Conservation (phyloP, 2,113 vertebrate genomes). For the Bothrops jararaca region DNA sequence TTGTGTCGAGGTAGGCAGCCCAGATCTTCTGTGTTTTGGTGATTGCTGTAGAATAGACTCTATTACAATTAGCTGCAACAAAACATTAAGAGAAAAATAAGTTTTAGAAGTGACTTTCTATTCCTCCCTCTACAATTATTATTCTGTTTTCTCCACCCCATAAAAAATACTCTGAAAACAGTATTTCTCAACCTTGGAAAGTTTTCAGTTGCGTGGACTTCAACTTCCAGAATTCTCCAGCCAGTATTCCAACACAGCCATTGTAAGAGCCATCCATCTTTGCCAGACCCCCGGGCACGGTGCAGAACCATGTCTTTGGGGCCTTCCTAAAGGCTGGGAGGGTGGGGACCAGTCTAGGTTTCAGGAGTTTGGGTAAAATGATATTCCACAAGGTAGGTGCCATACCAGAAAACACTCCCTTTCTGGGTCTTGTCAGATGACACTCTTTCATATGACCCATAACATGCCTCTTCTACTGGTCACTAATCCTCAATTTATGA, state of each 20-base stretch:
- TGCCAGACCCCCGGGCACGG: neutral
- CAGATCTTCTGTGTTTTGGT: slow-evolving; percentile 97
- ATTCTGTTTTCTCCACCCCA: neutral
- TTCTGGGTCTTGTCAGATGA: neutral
- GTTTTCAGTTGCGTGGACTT: no score
- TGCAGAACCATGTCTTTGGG: no score
- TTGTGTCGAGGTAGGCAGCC: slow-evolving; percentile 87
- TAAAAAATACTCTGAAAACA: neutral
- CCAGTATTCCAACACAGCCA: no score
- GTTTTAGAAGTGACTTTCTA: neutral
- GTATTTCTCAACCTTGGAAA: neutral
- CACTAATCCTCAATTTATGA: no score
- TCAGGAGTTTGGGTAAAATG: no score
- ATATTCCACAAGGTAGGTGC: no score
- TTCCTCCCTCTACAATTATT: neutral
- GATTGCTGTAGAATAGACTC: slow-evolving; percentile 85
- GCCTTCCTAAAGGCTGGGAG: no score
- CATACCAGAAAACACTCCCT: neutral
- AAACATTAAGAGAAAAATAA: neutral
- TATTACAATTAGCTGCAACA: slow-evolving; percentile 84
- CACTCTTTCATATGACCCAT: neutral
- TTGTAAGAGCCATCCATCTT: no score
- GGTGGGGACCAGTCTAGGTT: no score
- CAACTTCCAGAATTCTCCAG: no score
- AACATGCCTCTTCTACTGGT: neutral